Base-by-base conservation (phyloP, 2,113 vertebrate species). In the Sylvilagus bachmani region DNA sequence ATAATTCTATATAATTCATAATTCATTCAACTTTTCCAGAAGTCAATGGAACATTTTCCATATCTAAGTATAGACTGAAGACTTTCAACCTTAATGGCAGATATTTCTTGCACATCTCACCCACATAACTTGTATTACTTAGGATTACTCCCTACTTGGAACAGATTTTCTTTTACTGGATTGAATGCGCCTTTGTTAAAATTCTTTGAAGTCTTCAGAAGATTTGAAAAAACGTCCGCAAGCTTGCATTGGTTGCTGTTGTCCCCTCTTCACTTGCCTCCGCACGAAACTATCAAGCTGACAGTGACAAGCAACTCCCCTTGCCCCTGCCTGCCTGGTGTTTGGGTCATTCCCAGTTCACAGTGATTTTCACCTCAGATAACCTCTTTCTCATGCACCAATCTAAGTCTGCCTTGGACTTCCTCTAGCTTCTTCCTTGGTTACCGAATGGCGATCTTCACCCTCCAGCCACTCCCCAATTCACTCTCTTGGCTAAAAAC, bases 261-360 rank as follows among this genome's bases (percentile, higher is more conserved):
- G 51, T 19, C 58, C 66, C 27, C 22, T 5, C 38, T 75, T 55
- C 36, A 17, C 64, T 85, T 62, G 21, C 25, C 62, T 67, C 69
- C 58, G 71, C 92, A 84, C 29, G 64, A 62, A 84, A 79, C 33
- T 55, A n/a, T 77, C 22, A 53, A 38, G 27, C 77, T 94, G 53
- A 77, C 64, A 58, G 27, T 16, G 86, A 19, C 51, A 58, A 87
- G 53, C 14, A n/a, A 66, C 71, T 44, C 33, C 10, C 24, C 27
- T 27, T 29, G 33, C 6, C 31, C 6, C 17, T 2, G 21, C 16
- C 27, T 81, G 81, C 83, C 49, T 2, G 31, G 17, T 94, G 66
- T 87, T 44, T 53, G 84, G 75, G 70, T 89, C 90, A 94, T 66
- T 93, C 16, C 31, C 58, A 83, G 86, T 94, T 96, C 69, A 71